A percentile compares a stretch with the other conserved stretches of the same genome.
These are phyloP conservation scores for Rhabdomys dilectus DNA, from an alignment of 2,113 vertebrate species.

Conservation along the genomic window DNA sequence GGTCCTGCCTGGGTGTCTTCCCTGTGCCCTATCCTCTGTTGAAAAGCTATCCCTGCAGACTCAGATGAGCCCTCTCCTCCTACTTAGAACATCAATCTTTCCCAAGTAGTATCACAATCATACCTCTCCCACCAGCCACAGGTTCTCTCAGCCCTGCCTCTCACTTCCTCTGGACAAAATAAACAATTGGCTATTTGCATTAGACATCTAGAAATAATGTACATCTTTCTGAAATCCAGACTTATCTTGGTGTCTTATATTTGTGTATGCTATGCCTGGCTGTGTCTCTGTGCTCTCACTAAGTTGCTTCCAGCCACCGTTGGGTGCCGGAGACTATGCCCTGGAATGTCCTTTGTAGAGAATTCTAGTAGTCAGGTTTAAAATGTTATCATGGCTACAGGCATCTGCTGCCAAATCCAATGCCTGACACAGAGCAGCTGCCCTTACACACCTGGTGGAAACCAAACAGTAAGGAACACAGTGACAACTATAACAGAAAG, in stretches of 20 bases:
- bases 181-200: neutral
- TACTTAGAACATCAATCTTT: neutral
- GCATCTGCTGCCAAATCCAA: neutral
- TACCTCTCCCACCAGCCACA: neutral
- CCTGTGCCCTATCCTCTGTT: neutral
- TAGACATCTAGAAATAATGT: neutral
- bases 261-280: neutral
- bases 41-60: neutral
- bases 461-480: rapidly evolving
- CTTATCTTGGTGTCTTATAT: neutral
- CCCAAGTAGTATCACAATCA: neutral
- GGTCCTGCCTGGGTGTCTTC: neutral
- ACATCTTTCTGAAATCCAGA: neutral
- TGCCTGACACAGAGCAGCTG: neutral
- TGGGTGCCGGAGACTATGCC: neutral
- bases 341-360: neutral
- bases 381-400: neutral
- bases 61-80: neutral
- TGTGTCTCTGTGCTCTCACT: neutral
- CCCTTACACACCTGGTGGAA: too few species aligned
- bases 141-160: rapidly evolving
- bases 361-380: neutral
- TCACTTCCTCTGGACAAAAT: neutral
- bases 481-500: rapidly evolving
- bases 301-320: neutral